Base-by-base conservation (phyloP, 2,797 vertebrate genomes). In the Enoplosus armatus region DNA sequence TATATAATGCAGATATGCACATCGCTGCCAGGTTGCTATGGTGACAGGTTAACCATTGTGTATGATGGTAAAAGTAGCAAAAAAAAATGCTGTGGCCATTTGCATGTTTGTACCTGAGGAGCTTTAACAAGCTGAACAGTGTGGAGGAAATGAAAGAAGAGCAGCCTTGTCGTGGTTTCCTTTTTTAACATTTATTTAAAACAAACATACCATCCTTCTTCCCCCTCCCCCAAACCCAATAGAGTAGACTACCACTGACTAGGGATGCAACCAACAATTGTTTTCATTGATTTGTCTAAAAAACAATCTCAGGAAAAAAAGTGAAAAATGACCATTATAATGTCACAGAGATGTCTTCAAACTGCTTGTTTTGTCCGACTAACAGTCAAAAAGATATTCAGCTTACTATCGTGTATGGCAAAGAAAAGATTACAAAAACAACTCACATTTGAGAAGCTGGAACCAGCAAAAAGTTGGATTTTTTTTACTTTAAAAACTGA, bases 1-100 rank as follows among this genome's bases (percentile, higher is more conserved):
- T 70, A 37, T 77, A 48, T 72, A 73, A 76, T 47, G 15, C 26
- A 62, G 62, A 26, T 59, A 18, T 66, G 37, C 15, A 70, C 41
- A 24, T 1, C 62, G 18, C 60, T 53, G 39, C 3, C 15, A 41
- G 22, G 65, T 75, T 76, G 20, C 53, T 24, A 18, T 64, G 41
- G 61, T 1, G 7, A 82, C 61, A 39, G 14, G 22, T 60, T 62
- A 7, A 54, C 14, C 47, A 47, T 16, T 16, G 1, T 61, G 11
- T 8, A 29, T 8, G 58, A 20, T 10, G 0, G 8, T n/a, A 2
- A 59, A 35, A 35, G 12, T 26, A 33, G 15, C 5, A 58, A 15
- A 61, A 58, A 15, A 61, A 41, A 50, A 24, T 9, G 1, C 8
- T 15, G 15, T 14, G 11, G 3, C 0, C 26, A 26, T 75, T n/a